Evolutionary conservation across 2,797 vertebrate species (phyloP), one percentile per base, ranked within the genome.

Genomic region (Phaenicophaeus curvirostris): DNA sequence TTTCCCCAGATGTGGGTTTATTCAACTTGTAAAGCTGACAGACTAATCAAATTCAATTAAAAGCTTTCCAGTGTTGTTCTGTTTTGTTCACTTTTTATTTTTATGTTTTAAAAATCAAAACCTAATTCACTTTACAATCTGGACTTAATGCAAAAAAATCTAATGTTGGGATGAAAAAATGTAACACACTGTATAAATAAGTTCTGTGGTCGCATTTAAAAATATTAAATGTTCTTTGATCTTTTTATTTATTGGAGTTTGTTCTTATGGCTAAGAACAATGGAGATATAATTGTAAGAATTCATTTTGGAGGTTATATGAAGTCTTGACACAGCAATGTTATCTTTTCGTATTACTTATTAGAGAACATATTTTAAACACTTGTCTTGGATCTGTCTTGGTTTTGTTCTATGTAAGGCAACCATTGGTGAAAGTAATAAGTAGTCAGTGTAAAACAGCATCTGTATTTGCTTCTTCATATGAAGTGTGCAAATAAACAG

Each of bases 181-280:
- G 44, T 76, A 75, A 68, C 58, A 90, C 44, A 90, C 44, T 41
- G 59, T 66, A 87, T 80, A 93, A 93, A 37, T 88, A 94, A 93
- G 69, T 71, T 83, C 63, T 91, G 89, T 88, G 79, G 85, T 69
- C 94, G 39, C 10, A 62, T 91, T 94, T 86, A 33, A 88, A 94
- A 94, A 75, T 85, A 77, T 55, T 88, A 75, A 59, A 39, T 67
- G 27, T 74, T 82, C 94, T 95, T 96, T 96, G 87, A 91, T 89
- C 72, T 91, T 90, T 88, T 92, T 93, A 66, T 95, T 96, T 93
- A 80, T 89, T 91, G n/a, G 58, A 50, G 50, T 91, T 92, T 75
- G 48, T 89, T 94, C 85, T 85, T 76, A 73, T 3, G 69, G 46
- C 66, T 88, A 88, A 89, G 87, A 89, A 88, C 82, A 94, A 92